Evolutionary conservation across 2,113 vertebrate species (phyloP), one percentile per base, ranked within the genome.

Genomic region (Proterorhinus semilunaris): DNA sequence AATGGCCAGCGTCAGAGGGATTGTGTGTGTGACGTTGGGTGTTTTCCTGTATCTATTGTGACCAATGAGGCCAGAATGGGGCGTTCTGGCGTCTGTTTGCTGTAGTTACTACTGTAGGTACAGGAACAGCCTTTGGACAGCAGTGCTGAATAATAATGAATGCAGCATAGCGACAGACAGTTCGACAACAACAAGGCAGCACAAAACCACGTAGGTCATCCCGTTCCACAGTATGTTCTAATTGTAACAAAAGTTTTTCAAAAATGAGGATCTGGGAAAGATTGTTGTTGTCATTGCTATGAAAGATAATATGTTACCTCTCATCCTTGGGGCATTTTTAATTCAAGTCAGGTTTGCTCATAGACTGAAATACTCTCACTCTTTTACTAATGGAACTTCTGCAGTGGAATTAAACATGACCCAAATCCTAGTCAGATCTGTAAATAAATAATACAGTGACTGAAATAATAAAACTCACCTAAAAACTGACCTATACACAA

Each of bases 21-120:
- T 49, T 57, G 70, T 68, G 62, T 71, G 51, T 67, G 75, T 65
- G 68, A 63, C 43, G 61, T 50, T 11, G 83, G 70, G 83, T 80
- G 71, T 83, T 82, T 85, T 80, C 85, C 86, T 47, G 50, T 74
- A 55, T 70, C 86, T 74, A 74, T 82, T 90, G 84, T 86, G 80
- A 81, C 78, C 59, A 76, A 77, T 71, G 68, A 78, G 71, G 76
- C 79, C 48, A 74, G 65, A 69, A 66, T 47, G 65, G 70, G 66
- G 68, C 21, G 47, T 82, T 36, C 27, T 59, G 68, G 42, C 54
- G 58, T 65, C 47, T 72, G 9, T 64, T 71, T 76, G 80, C 72
- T 79, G 72, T 75, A 67, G 59, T 79, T 61, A 53, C 52, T 42
- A 58, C 68, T 8, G 65, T 62, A 68, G 15, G 74, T 74, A 77